Evolutionary conservation across 2,797 vertebrate genomes (phyloP).

Genomic region (Melanotaenia parkinsoni): DNA sequence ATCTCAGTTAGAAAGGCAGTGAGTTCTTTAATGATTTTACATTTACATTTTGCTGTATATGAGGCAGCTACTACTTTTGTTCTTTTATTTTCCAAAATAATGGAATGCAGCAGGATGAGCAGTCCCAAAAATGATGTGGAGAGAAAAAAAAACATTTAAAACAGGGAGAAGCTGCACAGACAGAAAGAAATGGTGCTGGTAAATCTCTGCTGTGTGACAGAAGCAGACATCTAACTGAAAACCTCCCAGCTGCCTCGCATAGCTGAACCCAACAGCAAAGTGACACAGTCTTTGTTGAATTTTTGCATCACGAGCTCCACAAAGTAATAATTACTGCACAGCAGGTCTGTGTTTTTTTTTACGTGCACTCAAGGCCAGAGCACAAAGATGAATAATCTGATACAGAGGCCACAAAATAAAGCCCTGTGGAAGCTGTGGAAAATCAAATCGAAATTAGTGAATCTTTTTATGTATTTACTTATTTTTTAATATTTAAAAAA

Average conservation of each 20-base stretch:
- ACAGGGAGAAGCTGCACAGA: background rate
- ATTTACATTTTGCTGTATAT: background rate
- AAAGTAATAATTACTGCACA: constrained; percentile 20
- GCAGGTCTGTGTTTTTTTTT: constrained; percentile 8
- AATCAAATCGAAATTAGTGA: constrained; percentile 9
- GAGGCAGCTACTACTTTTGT: background rate
- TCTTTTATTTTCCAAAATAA: background rate
- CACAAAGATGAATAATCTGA: constrained; percentile 24
- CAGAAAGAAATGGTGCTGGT: background rate
- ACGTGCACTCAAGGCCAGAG: background rate
- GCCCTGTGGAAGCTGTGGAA: constrained; percentile 17
- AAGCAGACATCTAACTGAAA: background rate
- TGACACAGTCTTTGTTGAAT: background rate
- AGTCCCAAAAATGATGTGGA: background rate
- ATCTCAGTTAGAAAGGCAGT: constrained; percentile 4
- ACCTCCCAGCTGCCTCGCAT: constrained; percentile 1
- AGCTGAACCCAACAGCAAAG: constrained; percentile 4
- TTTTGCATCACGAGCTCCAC: background rate
- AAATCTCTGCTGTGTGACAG: background rate
- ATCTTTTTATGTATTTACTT: constrained; percentile 10
- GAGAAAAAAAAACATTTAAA: background rate
- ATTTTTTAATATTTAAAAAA: constrained; percentile 14
- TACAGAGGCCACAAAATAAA: constrained; percentile 5
- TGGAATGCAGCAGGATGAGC: background rate
- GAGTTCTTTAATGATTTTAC: constrained; percentile 1